A percentile compares a stretch with the other conserved stretches of the same genome.
Conservation (phyloP, 1,140 invertebrate genomes). For the Cephus cinctus region DNA sequence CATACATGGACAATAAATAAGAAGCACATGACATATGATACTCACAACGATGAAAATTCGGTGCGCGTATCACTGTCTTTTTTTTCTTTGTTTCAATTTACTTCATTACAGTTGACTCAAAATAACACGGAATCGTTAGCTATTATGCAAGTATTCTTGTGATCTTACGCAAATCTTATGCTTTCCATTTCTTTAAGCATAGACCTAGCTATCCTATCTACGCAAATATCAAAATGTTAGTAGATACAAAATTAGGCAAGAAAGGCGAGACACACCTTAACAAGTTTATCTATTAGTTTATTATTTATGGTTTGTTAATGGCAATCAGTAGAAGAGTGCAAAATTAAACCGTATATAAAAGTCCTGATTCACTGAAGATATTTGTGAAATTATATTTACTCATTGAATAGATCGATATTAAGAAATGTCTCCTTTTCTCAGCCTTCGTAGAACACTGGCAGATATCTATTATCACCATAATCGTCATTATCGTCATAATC, state of each 20-base stretch:
- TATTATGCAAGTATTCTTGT: neutral
- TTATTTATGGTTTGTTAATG: too few relatives aligned
- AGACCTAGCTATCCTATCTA: conserved; percentile 15
- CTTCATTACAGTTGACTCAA: neutral
- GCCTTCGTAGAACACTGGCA: neutral
- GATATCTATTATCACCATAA: neutral
- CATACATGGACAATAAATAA: neutral
- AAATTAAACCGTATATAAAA: too few relatives aligned
- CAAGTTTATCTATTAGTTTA: too few relatives aligned
- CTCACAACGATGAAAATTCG: neutral
- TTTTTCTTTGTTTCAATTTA: neutral
- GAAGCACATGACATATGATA: neutral
- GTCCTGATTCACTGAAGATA: too few relatives aligned
- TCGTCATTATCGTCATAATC: neutral
- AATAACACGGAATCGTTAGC: conserved; percentile 3
- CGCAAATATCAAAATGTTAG: conserved; percentile 19
- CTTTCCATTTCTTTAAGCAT: neutral
- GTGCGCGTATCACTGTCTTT: neutral
- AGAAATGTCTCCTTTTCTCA: neutral
- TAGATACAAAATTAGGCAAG: conserved; percentile 8
- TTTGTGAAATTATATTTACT: too few relatives aligned
- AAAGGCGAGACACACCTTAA: too few relatives aligned
- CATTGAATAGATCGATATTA: too few relatives aligned
- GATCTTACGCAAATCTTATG: conserved; percentile 6
- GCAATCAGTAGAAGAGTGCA: too few relatives aligned